Percentiles rank a stretch among this genome's conserved stretches.
These are phyloP conservation scores for Bhutanitis thaidina DNA, from an alignment of 2,888 invertebrate species.

Conservation along the genomic window DNA sequence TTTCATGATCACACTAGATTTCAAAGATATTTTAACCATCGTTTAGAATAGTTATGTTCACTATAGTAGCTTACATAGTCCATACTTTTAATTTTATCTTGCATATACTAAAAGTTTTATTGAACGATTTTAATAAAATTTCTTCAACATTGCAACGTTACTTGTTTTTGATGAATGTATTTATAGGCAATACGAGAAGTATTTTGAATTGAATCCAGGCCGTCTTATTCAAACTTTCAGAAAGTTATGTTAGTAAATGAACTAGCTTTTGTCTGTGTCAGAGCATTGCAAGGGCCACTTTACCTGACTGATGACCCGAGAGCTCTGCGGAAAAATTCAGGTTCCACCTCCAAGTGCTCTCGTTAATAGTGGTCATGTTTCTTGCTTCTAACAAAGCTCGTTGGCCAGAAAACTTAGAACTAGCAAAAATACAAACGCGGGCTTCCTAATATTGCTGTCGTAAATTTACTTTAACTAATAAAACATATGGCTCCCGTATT, in stretches of 20 bases:
- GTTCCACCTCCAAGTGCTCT: constrained; percentile 18
- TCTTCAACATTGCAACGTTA: too few relatives aligned
- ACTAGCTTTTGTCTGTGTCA: constrained; percentile 25
- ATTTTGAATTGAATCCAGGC: too few relatives aligned
- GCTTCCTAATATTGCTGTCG: constrained; percentile 12
- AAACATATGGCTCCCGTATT: constrained; percentile 10
- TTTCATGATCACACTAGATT: too few relatives aligned
- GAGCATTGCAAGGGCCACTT: constrained; percentile 22
- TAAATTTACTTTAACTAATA: constrained; percentile 22
- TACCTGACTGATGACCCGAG: constrained; percentile 30
- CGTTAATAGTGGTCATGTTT: constrained; percentile 23
- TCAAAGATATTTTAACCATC: too few relatives aligned
- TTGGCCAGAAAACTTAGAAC: constrained; percentile 12
- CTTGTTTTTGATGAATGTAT: too few relatives aligned
- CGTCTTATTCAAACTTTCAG: too few relatives aligned
- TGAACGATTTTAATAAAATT: too few relatives aligned
- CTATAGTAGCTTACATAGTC: too few relatives aligned
- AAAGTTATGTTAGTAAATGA: constrained; percentile 22
- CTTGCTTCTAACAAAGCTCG: constrained; percentile 13
- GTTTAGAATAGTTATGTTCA: too few relatives aligned
- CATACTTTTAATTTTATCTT: too few relatives aligned
- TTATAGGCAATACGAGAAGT: too few relatives aligned
- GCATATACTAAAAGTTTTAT: too few relatives aligned
- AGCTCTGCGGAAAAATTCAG: constrained; percentile 25
- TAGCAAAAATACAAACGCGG: constrained; percentile 17